Base-by-base conservation (phyloP, 2,888 invertebrate genomes). In the Lochmaea crataegi region DNA sequence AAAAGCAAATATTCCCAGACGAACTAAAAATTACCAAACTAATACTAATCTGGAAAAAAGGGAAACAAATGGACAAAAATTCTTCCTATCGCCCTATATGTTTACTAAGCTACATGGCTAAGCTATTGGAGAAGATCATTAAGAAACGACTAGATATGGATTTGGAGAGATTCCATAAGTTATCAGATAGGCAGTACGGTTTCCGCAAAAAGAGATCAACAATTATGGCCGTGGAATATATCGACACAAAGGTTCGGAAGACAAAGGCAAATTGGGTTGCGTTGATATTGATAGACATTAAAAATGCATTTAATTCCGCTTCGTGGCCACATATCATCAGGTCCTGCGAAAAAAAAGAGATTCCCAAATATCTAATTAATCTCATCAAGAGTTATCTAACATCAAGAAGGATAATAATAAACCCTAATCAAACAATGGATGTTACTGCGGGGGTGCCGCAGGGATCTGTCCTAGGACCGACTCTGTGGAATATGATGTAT, bases 401-500 rank as follows among this genome's bases (percentile, higher is more conserved):
- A 11, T n/a, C 12, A 9, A 60, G 38, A 4, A n/a, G 11, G 14
- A 60, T 60, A 1, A 22, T 9, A 11, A 38, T 60, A 60, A 38
- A 26, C 6, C 10, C 6, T 6, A n/a, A 60, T 4, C 11, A 14
- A 6, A 60, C 12, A 38, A 26, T 32, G 14, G 60, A 60, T 10
- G 57, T 22, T 1, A 11, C 18, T 12, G 26, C 22, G 11, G 57
- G 57, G 12, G 60, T 60, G 7, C 60, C 60, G n/a, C 60, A 32
- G 60, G 60, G 60, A 14, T 60, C 60, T 11, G n/a, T 60, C 60
- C 16, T 32, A 61, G 61, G 61, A 61, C 38, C 38, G 14, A 38
- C 38, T 12, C 41, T 42, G 12, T 42, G 63, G 63, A 42, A 63
- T 42, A 26, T 60, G 11, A 6, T 60, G n/a, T 60, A 60, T 32